Conservation (phyloP, 2,113 vertebrate genomes). For the Periophthalmus modestus region DNA sequence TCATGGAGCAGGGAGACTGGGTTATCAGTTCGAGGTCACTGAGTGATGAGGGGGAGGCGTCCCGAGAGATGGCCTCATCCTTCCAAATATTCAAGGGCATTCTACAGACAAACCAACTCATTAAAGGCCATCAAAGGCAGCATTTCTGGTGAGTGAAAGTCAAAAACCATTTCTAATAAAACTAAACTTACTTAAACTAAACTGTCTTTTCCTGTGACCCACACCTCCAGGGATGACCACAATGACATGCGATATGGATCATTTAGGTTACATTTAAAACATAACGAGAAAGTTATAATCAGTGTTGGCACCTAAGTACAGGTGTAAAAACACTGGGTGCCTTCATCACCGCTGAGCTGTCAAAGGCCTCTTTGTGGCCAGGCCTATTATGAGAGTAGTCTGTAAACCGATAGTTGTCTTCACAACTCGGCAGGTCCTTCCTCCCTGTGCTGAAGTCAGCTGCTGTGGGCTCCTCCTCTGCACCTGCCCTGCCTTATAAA, state of each 20-base stretch:
- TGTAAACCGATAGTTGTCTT: constrained; percentile 63
- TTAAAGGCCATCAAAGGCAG: constrained; percentile 23
- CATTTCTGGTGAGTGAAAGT: constrained; percentile 12
- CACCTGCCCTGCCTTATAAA: constrained; percentile 73
- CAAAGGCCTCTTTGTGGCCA: constrained; percentile 56
- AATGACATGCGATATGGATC: not conserved
- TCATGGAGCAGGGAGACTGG: constrained; percentile 40
- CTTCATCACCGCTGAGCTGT: constrained; percentile 26
- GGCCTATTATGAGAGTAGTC: constrained; percentile 49
- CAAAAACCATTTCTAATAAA: not conserved
- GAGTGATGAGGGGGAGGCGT: constrained; percentile 32
- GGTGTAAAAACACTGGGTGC: not conserved
- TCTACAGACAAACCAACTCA: constrained; percentile 39
- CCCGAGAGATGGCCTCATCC: constrained; percentile 36
- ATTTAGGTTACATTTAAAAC: not conserved
- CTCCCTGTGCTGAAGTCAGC: constrained; percentile 63
- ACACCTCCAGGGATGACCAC: not conserved
- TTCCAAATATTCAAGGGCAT: constrained; percentile 52
- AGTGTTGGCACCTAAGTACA: constrained; percentile 3
- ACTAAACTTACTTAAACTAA: not conserved
- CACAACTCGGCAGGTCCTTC: constrained; percentile 37
- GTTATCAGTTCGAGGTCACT: constrained; percentile 43
- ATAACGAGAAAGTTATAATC: not conserved
- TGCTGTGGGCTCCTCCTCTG: constrained; percentile 68
- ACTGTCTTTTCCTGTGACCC: not conserved